phyloP scores from a whole-genome alignment of 2,797 vertebrate species.

The Macrochelys suwanniensis region DNA sequence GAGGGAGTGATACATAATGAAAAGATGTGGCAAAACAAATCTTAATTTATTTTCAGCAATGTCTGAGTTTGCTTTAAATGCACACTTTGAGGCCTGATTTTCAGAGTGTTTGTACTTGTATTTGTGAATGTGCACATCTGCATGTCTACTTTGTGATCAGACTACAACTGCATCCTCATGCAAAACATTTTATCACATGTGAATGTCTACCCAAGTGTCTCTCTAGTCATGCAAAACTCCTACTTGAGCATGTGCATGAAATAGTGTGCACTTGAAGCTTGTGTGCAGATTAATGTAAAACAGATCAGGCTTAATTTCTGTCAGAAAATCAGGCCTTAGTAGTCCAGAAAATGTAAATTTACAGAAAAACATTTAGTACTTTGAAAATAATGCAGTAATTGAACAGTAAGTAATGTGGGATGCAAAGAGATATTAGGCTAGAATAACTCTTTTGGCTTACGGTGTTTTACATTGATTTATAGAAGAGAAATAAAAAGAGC shows the following conservation, averaged over 20 bases:
- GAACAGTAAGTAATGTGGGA: background rate
- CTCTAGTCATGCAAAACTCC: background rate
- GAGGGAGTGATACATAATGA: background rate
- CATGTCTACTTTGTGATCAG: background rate
- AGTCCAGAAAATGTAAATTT: background rate
- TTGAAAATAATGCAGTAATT: background rate
- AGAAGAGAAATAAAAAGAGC: background rate
- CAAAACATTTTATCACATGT: background rate
- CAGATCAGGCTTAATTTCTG: background rate
- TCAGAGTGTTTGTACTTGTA: background rate
- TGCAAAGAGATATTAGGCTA: background rate
- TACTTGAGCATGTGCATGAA: background rate
- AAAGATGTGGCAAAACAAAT: background rate
- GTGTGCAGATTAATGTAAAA: background rate
- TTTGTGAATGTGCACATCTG: background rate
- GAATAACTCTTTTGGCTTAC: background rate
- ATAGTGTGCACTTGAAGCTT: background rate
- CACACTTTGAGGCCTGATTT: background rate
- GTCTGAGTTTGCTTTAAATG: background rate
- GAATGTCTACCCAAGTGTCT: background rate
- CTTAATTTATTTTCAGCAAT: rapidly evolving
- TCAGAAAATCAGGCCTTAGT: background rate
- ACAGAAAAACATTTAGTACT: background rate
- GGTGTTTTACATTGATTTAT: background rate
- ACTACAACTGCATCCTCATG: rapidly evolving